Conservation (phyloP, 2,113 vertebrate species). For the Caloenas nicobarica region DNA sequence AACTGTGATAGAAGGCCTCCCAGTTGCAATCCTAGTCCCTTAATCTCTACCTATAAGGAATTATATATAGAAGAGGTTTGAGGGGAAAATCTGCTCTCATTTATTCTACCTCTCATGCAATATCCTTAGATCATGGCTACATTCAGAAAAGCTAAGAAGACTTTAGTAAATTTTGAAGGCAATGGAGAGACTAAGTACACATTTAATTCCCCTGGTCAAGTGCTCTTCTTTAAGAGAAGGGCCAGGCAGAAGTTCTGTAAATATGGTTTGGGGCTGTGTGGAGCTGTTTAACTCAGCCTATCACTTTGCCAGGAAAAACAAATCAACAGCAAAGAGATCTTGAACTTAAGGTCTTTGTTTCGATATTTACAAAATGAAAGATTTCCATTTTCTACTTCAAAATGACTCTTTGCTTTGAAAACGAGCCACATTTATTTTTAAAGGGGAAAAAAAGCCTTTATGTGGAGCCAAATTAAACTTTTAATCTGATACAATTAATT, state of each 20-base stretch:
- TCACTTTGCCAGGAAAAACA: not conserved
- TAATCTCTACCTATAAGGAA: not conserved
- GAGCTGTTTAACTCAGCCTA: not conserved
- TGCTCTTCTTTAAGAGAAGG: not conserved
- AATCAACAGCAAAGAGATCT: not conserved
- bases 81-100: not conserved
- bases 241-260: not conserved
- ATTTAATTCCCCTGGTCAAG: not conserved
- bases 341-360: not conserved
- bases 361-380: not conserved
- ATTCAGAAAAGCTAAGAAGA: not conserved
- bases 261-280: not conserved
- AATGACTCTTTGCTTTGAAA: constrained; percentile 14
- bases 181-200: not conserved
- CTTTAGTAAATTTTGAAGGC: not conserved
- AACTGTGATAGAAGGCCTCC: not conserved
- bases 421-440: not conserved
- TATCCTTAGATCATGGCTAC: not conserved
- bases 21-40: not conserved
- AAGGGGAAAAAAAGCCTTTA: not conserved
- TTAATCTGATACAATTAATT: not conserved
- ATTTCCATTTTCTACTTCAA: not conserved
- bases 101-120: not conserved
- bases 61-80: not conserved
- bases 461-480: not conserved